Evolutionary conservation across 1,140 invertebrate genomes (phyloP), one percentile per base, ranked within the genome.

Genomic region (Nasonia vitripennis): DNA sequence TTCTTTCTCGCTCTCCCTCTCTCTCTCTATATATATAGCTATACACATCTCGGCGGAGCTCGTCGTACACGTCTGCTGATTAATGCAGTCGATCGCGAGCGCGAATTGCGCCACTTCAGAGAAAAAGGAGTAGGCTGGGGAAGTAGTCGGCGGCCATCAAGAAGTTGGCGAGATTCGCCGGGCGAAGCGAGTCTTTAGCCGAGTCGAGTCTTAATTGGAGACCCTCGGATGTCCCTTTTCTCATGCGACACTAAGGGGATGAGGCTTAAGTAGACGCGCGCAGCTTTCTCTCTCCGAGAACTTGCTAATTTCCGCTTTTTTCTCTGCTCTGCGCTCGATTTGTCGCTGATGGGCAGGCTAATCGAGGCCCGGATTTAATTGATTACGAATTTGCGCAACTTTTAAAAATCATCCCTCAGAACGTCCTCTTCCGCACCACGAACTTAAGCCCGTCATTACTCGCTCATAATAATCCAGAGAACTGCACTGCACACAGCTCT

Each of bases 31-130:
- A 45, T 90, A 10, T 45, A 45, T 45, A 45, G 6, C 6, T 45
- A 45, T 45, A 7, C 41, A 45, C 88, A 89, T 90, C 81, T 89
- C 84, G 84, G 85, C 84, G 84, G 85, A 84, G 87, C 89, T 87
- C 84, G 87, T 88, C 88, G 83, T 89, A 14, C n/a, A 45, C 45
- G 87, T 87, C 87, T 90, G 80, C 83, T 89, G 87, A 89, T 89
- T 90, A 90, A 89, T 89, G 88, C 88, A 90, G 70, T 67, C 87
- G 85, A 90, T 90, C 87, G 87, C 88, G 55, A 12, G 51, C 55
- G 87, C 88, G 88, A 89, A 89, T 90, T 87, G 88, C 86, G 79
- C 27, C 37, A 75, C 75, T 62, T 62, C 55, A 62, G 55, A 62
- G 55, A 62, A 62, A 62, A 62, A 62, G 55, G 31, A n/a, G 51